These are phyloP conservation scores for Physeter macrocephalus DNA, from an alignment of 2,113 vertebrate species.

Conservation along the genomic window DNA sequence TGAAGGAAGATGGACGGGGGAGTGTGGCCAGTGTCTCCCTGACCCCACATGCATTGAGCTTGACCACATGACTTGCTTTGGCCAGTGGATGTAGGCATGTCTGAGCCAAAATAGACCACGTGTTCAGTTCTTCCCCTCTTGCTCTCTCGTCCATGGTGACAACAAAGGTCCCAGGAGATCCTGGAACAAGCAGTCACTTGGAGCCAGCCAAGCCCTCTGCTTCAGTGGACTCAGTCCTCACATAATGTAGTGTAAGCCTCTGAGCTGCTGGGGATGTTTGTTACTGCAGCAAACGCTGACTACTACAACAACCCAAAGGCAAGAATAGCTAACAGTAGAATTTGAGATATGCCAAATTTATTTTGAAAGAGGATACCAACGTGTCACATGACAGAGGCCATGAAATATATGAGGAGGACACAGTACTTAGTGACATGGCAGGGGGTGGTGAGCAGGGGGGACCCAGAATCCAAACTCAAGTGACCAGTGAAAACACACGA, in stretches of 20 bases:
- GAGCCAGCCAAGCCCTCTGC: neutral
- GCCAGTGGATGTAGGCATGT: neutral
- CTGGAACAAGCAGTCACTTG: neutral
- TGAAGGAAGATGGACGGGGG: too few species aligned
- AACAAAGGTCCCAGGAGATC: neutral
- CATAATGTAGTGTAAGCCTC: neutral
- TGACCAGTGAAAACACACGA: too few species aligned
- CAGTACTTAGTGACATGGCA: too few species aligned
- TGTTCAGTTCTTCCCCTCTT: neutral
- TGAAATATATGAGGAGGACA: neutral
- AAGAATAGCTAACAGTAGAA: neutral
- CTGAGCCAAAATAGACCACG: neutral
- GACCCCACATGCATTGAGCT: neutral
- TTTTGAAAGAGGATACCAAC: neutral
- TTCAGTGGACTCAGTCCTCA: neutral
- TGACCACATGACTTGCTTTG: neutral
- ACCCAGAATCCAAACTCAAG: neutral
- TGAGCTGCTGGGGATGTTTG: neutral
- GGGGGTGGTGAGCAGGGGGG: neutral
- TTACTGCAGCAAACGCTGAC: neutral
- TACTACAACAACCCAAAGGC: too few species aligned
- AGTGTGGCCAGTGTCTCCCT: neutral
- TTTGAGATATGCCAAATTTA: neutral
- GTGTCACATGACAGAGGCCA: neutral
- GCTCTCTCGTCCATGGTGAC: rapidly evolving